Evolutionary conservation across 2,888 invertebrate genomes (phyloP).

Genomic region (Ochropleura leucogaster): DNA sequence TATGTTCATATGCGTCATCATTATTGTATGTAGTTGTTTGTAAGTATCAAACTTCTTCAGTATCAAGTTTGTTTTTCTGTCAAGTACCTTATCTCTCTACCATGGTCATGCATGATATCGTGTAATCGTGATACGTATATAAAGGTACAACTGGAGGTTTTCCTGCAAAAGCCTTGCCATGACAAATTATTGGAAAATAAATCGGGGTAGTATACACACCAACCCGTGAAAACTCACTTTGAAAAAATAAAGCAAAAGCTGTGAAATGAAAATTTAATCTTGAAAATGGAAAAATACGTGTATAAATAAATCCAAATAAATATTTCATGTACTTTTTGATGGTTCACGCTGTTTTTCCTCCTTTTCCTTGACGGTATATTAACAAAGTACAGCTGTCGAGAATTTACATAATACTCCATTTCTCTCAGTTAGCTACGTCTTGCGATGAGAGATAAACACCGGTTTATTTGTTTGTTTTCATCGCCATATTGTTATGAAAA

Average conservation of each 20-base stretch:
- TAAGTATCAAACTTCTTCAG: conserved; percentile 41
- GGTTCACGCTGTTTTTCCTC: conserved; percentile 36
- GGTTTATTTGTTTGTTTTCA: conserved; percentile 52
- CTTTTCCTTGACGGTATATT: conserved; percentile 48
- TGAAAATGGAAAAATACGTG: conserved; percentile 44
- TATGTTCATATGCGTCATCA: conserved; percentile 36
- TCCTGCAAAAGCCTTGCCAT: background rate
- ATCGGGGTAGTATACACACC: background rate
- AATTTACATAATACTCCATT: conserved; percentile 59
- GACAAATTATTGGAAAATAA: conserved; percentile 19
- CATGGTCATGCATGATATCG: conserved; percentile 26
- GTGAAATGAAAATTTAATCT: conserved; percentile 25
- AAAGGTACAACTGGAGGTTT: background rate
- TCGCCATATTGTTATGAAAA: conserved; percentile 28
- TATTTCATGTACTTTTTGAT: conserved; percentile 51
- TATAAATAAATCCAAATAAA: conserved; percentile 50
- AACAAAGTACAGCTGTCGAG: conserved; percentile 42
- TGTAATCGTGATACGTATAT: conserved; percentile 21
- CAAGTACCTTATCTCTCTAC: conserved; percentile 32
- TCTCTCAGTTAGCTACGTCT: conserved; percentile 33
- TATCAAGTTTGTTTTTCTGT: conserved; percentile 31
- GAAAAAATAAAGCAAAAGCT: conserved; percentile 1
- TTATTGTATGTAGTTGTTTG: conserved; percentile 20
- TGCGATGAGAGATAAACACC: conserved; percentile 34
- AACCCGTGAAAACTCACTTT: background rate